Evolutionary conservation across 2,113 vertebrate species (phyloP).

Genomic region (Lepisosteus osseus): DNA sequence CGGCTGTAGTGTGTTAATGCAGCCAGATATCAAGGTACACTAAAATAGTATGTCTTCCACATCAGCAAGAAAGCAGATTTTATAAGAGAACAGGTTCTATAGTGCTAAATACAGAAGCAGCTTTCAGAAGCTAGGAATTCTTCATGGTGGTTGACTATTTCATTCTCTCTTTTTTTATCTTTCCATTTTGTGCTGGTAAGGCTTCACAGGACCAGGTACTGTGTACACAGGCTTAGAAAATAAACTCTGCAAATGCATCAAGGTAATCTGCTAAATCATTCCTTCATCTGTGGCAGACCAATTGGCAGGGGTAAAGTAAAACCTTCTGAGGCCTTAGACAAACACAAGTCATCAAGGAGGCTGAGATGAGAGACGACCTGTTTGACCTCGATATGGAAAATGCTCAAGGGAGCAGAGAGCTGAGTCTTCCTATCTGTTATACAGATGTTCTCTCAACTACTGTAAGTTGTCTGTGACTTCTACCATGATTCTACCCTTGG

Average conservation of each 20-base stretch:
- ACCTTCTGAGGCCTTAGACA: conserved; percentile 29
- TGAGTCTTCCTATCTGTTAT: conserved; percentile 33
- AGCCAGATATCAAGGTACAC: too few relatives aligned
- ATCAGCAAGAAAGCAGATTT: too few relatives aligned
- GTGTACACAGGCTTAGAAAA: background rate
- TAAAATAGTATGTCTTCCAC: too few relatives aligned
- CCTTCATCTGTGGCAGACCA: conserved; percentile 22
- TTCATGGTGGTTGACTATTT: too few relatives aligned
- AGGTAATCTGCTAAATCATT: conserved; percentile 13
- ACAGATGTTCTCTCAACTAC: conserved; percentile 46
- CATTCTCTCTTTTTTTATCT: too few relatives aligned
- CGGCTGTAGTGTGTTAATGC: too few relatives aligned
- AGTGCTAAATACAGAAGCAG: too few relatives aligned
- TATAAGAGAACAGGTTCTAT: too few relatives aligned
- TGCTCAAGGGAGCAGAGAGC: conserved; percentile 36
- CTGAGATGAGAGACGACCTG: conserved; percentile 32
- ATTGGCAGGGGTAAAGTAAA: conserved; percentile 14
- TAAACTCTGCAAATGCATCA: background rate
- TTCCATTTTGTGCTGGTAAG: too few relatives aligned
- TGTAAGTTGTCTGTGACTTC: background rate
- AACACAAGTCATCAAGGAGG: conserved; percentile 26
- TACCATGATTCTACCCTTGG: background rate
- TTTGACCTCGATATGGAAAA: conserved; percentile 30
- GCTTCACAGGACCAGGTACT: background rate
- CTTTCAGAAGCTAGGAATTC: too few relatives aligned